These are phyloP conservation scores for Drosophila borborema DNA, from an alignment of 2,888 invertebrate genomes.

Conservation along the genomic window DNA sequence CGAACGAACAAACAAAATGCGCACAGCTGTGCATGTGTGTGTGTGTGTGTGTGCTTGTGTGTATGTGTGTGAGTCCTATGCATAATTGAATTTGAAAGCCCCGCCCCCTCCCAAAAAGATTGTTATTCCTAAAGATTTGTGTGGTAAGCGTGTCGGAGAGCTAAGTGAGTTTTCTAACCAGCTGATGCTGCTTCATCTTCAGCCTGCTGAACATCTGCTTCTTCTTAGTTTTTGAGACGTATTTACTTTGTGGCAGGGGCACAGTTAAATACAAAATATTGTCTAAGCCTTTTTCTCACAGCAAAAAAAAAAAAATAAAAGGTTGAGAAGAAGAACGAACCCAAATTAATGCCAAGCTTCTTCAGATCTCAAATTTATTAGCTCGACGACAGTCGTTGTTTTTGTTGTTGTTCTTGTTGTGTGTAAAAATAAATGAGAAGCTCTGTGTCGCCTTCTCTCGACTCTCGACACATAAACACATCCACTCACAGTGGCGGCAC, in stretches of 20 bases:
- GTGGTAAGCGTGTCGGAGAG: slow-evolving; percentile 46
- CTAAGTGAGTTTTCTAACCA: slow-evolving; percentile 43
- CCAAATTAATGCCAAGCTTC: slow-evolving; percentile 43
- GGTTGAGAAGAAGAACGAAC: slow-evolving; percentile 8
- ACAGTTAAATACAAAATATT: slow-evolving; percentile 45
- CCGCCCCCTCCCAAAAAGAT: slow-evolving; percentile 51
- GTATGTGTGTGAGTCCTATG: slow-evolving; percentile 41
- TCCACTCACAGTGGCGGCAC: slow-evolving; percentile 14
- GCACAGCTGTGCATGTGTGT: slow-evolving; percentile 33
- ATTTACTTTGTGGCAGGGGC: slow-evolving; percentile 50
- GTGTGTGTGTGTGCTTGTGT: slow-evolving; percentile 1
- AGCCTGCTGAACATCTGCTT: background rate
- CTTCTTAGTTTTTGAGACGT: slow-evolving; percentile 47
- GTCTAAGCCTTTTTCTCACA: slow-evolving; percentile 31
- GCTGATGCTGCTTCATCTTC: slow-evolving; percentile 22
- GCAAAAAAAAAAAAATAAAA: slow-evolving; percentile 17
- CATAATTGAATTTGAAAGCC: slow-evolving; percentile 81
- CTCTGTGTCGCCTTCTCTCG: slow-evolving; percentile 5
- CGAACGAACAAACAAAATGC: slow-evolving; percentile 54
- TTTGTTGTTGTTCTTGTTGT: slow-evolving; percentile 35
- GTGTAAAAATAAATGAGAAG: slow-evolving; percentile 53
- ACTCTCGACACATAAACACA: slow-evolving; percentile 53
- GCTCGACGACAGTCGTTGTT: slow-evolving; percentile 57
- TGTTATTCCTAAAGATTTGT: slow-evolving; percentile 75
- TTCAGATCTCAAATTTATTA: slow-evolving; percentile 47